Evolutionary conservation across 2,113 vertebrate genomes (phyloP).

Genomic region (Ellobius talpinus): DNA sequence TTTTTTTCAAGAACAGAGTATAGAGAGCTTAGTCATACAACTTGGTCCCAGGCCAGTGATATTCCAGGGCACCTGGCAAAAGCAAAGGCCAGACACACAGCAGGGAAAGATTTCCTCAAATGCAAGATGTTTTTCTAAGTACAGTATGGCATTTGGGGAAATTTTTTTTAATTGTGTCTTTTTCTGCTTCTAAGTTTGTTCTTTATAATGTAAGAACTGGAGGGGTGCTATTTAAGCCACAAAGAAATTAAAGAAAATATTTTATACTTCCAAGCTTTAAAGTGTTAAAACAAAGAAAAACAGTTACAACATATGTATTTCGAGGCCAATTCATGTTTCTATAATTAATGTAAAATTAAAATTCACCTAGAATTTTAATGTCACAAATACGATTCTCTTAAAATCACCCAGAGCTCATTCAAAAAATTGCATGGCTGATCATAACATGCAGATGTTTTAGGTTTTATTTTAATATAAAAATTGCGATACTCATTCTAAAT

Average conservation of each 20-base stretch:
- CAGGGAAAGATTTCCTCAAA: slow-evolving; percentile 67
- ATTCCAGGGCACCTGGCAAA: slow-evolving; percentile 54
- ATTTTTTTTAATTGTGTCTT: slow-evolving; percentile 58
- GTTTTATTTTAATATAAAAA: background rate
- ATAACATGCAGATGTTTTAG: background rate
- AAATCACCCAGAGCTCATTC: background rate
- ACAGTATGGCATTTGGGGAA: slow-evolving; percentile 58
- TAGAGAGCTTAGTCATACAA: slow-evolving; percentile 1
- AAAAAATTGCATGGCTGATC: slow-evolving; percentile 31
- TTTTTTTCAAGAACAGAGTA: slow-evolving; percentile 48
- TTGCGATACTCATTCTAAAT: slow-evolving; percentile 3
- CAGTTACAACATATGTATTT: background rate
- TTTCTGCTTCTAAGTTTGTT: slow-evolving; percentile 52
- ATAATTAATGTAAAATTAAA: slow-evolving; percentile 44
- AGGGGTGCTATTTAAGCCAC: slow-evolving; percentile 16
- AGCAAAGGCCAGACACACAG: slow-evolving; percentile 75
- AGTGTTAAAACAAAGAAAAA: slow-evolving; percentile 48
- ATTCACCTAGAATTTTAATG: slow-evolving; percentile 24
- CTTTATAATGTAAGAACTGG: slow-evolving; percentile 43
- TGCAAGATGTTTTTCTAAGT: slow-evolving; percentile 58
- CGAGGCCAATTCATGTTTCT: background rate
- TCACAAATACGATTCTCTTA: background rate
- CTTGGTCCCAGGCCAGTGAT: slow-evolving; percentile 51
- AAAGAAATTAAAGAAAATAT: slow-evolving; percentile 45
- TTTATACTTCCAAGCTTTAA: slow-evolving; percentile 32